These are phyloP conservation scores for Adelosebastes latens DNA, from an alignment of 2,797 vertebrate species.

Conservation along the genomic window DNA sequence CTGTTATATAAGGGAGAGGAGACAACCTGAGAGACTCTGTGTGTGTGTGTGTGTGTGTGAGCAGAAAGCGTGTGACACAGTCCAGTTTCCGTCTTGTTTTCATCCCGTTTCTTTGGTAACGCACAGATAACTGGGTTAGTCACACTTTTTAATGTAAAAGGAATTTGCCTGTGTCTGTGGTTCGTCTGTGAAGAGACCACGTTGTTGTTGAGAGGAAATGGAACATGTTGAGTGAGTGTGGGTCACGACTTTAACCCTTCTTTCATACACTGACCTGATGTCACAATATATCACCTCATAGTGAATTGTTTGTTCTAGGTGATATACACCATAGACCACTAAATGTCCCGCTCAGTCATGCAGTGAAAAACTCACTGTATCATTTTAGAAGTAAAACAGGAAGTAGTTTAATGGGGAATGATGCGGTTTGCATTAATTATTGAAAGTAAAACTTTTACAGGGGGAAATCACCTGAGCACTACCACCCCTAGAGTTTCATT, in stretches of 20 bases:
- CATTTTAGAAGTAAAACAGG: conserved; percentile 4
- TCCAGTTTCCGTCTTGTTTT: conserved; percentile 36
- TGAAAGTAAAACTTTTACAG: neutral
- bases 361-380: neutral
- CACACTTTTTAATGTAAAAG: conserved; percentile 39
- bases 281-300: conserved; percentile 12
- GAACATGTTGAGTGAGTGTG: conserved; percentile 27
- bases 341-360: neutral
- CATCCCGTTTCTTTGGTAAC: conserved; percentile 50
- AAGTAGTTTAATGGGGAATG: neutral
- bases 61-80: neutral
- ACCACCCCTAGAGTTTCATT: neutral
- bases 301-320: neutral
- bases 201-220: conserved; percentile 25
- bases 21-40: conserved; percentile 37
- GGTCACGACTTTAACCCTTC: conserved; percentile 20
- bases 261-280: conserved; percentile 33
- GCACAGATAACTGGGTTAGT: conserved; percentile 55
- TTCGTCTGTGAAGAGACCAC: conserved; percentile 1
- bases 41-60: conserved; percentile 19
- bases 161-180: conserved; percentile 38
- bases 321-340: neutral
- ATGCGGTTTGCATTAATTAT: conserved; percentile 24
- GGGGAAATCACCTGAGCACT: neutral
- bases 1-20: conserved; percentile 69